These are phyloP conservation scores for Neodiprion fabricii DNA, from an alignment of 1,140 invertebrate species.

Conservation along the genomic window DNA sequence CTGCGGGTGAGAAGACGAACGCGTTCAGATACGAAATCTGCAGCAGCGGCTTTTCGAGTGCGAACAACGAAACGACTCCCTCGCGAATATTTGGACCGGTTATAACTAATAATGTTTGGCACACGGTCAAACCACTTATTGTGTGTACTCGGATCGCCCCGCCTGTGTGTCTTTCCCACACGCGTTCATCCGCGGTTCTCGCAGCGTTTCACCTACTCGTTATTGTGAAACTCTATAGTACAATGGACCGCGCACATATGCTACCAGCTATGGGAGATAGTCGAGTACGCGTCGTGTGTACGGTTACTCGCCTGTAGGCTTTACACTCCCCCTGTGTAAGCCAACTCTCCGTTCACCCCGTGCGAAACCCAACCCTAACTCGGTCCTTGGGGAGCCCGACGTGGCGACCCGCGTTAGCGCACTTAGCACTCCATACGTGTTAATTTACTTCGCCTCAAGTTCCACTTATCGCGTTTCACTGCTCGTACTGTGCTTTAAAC, in stretches of 20 bases:
- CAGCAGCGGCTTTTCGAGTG: neutral
- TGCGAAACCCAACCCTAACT: slow-evolving; percentile 2
- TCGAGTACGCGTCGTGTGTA: no score
- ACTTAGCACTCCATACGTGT: neutral
- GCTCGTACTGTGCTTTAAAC: no score
- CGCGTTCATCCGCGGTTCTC: slow-evolving; percentile 27
- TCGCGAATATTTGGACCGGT: neutral
- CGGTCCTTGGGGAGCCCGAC: neutral
- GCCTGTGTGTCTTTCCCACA: slow-evolving; percentile 47
- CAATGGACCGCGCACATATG: slow-evolving; percentile 33
- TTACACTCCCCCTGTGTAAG: neutral
- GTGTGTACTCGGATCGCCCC: slow-evolving; percentile 11
- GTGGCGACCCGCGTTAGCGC: no score
- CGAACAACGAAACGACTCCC: neutral
- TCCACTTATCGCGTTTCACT: neutral
- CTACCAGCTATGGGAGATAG: slow-evolving; percentile 17
- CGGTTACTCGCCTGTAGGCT: neutral
- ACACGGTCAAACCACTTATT: slow-evolving; percentile 35
- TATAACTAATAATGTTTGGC: slow-evolving; percentile 37
- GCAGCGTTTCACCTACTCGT: slow-evolving; percentile 28
- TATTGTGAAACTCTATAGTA: slow-evolving; percentile 39
- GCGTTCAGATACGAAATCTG: neutral
- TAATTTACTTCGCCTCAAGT: neutral
- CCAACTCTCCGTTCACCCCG: neutral
- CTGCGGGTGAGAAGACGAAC: neutral